Percentiles rank a stretch among this genome's conserved stretches.
phyloP scores from a whole-genome alignment of 2,888 invertebrate species.

The Amphiduros pacificus region DNA sequence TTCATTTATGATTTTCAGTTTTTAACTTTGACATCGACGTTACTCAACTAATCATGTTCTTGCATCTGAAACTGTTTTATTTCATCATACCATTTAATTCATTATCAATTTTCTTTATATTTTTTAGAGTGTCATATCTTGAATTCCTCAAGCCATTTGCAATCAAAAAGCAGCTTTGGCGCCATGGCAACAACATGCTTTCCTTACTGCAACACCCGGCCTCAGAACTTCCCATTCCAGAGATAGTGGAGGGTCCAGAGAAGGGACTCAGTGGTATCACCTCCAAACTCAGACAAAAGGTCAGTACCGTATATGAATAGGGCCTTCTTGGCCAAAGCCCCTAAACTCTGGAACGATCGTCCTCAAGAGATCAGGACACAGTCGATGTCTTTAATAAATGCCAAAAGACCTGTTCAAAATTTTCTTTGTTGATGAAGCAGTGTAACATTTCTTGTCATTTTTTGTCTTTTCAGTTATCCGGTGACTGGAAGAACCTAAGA shows the following conservation, averaged over 20 bases:
- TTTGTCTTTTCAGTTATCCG: constrained; percentile 43
- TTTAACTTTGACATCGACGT: too few species aligned
- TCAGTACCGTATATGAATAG: constrained; percentile 29
- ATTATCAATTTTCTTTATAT: too few species aligned
- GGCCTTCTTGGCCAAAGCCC: too few species aligned
- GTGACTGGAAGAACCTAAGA: constrained; percentile 56
- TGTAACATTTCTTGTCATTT: not conserved
- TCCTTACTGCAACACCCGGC: constrained; percentile 42
- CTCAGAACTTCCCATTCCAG: constrained; percentile 38
- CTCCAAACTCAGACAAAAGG: constrained; percentile 53
- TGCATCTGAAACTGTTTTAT: too few species aligned
- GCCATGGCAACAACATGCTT: constrained; percentile 56
- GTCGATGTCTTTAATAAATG: too few species aligned
- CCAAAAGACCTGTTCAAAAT: too few species aligned
- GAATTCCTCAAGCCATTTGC: constrained; percentile 58
- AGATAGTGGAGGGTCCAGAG: constrained; percentile 49
- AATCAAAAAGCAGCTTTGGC: constrained; percentile 51
- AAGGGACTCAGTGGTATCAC: constrained; percentile 52
- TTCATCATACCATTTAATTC: too few species aligned
- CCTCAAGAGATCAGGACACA: too few species aligned
- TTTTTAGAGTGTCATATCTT: constrained; percentile 56
- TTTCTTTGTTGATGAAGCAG: too few species aligned
- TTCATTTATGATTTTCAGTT: too few species aligned
- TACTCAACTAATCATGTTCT: too few species aligned
- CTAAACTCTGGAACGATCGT: too few species aligned